These are phyloP conservation scores for Sebastes nivosus DNA, from an alignment of 2,797 vertebrate genomes.

Conservation along the genomic window DNA sequence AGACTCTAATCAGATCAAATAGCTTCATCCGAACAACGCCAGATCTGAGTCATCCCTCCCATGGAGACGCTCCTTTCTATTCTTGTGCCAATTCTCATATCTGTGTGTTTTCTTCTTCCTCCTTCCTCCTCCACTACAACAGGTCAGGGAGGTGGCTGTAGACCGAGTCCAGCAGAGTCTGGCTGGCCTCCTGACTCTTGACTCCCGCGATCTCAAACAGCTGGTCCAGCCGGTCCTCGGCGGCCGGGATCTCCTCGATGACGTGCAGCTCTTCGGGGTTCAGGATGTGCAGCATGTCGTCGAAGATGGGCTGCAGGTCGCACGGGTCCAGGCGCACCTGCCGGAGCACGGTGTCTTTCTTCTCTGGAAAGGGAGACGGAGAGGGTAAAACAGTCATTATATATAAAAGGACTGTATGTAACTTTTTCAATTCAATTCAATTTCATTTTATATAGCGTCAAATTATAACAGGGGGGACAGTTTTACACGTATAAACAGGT, in stretches of 20 bases:
- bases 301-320: conserved; percentile 97
- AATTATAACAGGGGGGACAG: too few relatives aligned
- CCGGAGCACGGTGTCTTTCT: conserved; percentile 97
- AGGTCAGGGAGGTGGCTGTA: conserved; percentile 97
- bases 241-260: conserved; percentile 92
- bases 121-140: conserved; percentile 77
- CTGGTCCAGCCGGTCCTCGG: conserved; percentile 94
- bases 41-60: neutral
- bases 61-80: neutral
- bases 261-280: conserved; percentile 93
- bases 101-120: neutral
- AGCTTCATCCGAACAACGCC: neutral
- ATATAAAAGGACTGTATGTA: too few relatives aligned
- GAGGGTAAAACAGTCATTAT: neutral
- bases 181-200: conserved; percentile 98
- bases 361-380: conserved; percentile 81
- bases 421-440: too few relatives aligned
- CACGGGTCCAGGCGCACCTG: conserved; percentile 97
- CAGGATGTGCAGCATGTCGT: conserved; percentile 97
- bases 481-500: too few relatives aligned
- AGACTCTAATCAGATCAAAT: neutral
- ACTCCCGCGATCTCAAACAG: conserved; percentile 96
- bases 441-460: too few relatives aligned
- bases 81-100: neutral
- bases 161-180: conserved; percentile 96